Conservation (phyloP, 2,113 vertebrate species). For the Isichthys henryi region DNA sequence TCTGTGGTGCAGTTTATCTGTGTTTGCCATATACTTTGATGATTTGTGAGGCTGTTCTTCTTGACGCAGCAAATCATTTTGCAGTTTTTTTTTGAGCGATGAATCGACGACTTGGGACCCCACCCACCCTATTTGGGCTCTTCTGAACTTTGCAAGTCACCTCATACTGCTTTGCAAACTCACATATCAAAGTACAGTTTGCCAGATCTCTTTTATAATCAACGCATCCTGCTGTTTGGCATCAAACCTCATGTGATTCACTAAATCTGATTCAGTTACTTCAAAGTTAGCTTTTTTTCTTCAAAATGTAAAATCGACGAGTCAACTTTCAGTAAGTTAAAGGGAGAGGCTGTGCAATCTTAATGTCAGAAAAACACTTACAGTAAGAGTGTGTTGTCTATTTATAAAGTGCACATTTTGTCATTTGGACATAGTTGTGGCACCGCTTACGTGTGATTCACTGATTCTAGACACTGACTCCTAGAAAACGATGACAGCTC, state of each 20-base stretch:
- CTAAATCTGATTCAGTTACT: not conserved
- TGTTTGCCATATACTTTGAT: not conserved
- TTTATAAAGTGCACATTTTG: not conserved
- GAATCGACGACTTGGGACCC: not conserved
- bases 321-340: not conserved
- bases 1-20: not conserved
- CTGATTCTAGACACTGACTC: not conserved
- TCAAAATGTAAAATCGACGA: not conserved
- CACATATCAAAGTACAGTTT: not conserved
- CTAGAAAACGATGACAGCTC: not conserved
- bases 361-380: not conserved
- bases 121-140: not conserved
- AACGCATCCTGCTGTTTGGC: not conserved
- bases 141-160: not conserved
- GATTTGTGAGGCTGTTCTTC: not conserved
- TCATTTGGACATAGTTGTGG: not conserved
- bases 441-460: not conserved
- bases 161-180: not conserved
- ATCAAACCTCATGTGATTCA: not conserved
- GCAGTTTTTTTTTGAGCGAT: not conserved
- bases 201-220: not conserved
- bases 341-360: not conserved
- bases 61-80: not conserved
- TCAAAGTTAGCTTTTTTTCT: not conserved
- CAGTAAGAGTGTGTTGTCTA: not conserved